A percentile compares a stretch with the other conserved stretches of the same genome.
Evolutionary conservation across 2,113 vertebrate genomes (phyloP).

Genomic region (Dendropsophus ebraccatus): DNA sequence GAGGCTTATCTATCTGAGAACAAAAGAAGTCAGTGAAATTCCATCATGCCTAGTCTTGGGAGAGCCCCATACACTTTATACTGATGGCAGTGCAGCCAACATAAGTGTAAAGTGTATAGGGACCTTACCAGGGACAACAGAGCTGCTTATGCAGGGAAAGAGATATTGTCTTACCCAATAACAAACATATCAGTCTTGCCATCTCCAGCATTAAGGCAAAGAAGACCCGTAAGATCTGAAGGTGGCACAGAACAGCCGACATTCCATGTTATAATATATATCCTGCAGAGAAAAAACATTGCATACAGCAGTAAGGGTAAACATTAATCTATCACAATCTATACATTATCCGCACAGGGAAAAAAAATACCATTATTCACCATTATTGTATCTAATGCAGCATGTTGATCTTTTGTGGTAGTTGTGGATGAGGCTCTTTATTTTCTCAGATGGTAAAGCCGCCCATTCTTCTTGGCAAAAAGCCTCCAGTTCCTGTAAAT

Average conservation of each 20-base stretch:
- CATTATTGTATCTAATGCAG: neutral
- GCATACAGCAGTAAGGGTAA: neutral
- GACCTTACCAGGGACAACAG: no score
- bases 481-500: no score
- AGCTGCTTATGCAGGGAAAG: neutral
- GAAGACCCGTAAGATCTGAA: constrained; percentile 86
- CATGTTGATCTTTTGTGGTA: no score
- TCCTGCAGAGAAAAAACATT: constrained; percentile 71
- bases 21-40: no score
- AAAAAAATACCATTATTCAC: neutral
- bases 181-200: constrained; percentile 90
- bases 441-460: no score
- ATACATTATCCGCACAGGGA: neutral
- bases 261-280: constrained; percentile 96
- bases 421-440: no score
- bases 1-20: no score
- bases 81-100: no score
- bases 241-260: constrained; percentile 93
- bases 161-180: constrained; percentile 84
- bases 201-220: constrained; percentile 85
- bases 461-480: no score
- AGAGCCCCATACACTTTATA: no score
- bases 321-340: neutral
- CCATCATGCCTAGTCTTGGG: no score
- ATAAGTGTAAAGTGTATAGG: no score